These are phyloP conservation scores for Amphipoea lucens DNA, from an alignment of 2,888 invertebrate genomes.

Conservation along the genomic window DNA sequence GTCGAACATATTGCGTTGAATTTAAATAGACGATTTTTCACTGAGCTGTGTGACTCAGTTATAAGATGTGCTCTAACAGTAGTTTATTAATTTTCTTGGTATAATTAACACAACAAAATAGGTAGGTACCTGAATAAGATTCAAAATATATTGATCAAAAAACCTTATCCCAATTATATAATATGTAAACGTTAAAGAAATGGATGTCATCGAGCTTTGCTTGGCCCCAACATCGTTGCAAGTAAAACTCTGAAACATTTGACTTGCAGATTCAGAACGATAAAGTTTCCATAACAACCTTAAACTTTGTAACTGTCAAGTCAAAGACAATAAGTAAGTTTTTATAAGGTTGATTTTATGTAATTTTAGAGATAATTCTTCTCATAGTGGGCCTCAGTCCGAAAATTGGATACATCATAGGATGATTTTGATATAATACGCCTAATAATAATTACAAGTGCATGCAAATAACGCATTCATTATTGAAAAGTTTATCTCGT, in stretches of 20 bases:
- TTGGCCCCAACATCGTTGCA: neutral
- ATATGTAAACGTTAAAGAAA: neutral
- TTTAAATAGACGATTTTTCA: conserved; percentile 38
- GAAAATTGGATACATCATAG: neutral
- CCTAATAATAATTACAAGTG: neutral
- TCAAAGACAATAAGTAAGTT: neutral
- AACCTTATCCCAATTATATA: neutral
- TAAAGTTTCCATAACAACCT: neutral
- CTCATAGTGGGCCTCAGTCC: too few relatives aligned
- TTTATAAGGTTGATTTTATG: neutral
- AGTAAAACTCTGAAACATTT: conserved; percentile 3
- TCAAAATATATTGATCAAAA: neutral
- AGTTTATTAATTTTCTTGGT: neutral
- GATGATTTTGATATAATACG: neutral
- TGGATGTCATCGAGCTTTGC: neutral
- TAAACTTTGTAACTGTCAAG: neutral
- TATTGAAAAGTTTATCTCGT: too few relatives aligned
- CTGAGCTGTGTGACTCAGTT: conserved; percentile 16
- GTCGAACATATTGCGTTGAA: conserved; percentile 30
- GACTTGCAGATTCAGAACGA: conserved; percentile 17
- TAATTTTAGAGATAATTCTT: neutral
- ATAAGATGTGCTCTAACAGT: conserved; percentile 18
- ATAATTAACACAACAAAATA: neutral
- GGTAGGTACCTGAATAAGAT: too few relatives aligned
- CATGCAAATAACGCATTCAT: neutral